Conservation (phyloP, 2,888 invertebrate genomes). For the Trachelus stipa region DNA sequence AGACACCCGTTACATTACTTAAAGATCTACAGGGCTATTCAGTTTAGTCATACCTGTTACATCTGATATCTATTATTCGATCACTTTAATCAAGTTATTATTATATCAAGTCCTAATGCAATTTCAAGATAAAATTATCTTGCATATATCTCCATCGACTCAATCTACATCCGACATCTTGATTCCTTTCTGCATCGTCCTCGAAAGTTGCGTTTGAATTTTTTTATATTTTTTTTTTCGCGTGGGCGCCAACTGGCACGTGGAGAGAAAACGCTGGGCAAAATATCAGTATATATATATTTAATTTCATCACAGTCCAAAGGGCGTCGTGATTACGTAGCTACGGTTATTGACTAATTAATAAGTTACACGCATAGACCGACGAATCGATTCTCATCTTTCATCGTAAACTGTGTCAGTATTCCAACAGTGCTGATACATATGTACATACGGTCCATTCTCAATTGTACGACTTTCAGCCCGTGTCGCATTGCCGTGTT, state of each 20-base stretch:
- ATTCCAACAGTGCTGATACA: neutral
- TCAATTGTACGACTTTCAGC: neutral
- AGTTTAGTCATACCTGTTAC: neutral
- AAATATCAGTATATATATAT: neutral
- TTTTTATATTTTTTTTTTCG: neutral
- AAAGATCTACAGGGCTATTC: neutral
- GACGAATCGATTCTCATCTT: neutral
- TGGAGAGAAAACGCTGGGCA: neutral
- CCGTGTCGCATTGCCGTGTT: neutral
- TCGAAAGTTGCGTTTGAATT: neutral
- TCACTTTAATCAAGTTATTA: neutral
- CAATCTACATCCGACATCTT: neutral
- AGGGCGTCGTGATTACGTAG: neutral
- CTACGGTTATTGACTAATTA: neutral
- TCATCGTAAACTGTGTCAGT: neutral
- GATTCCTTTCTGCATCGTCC: neutral
- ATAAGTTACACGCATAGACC: neutral
- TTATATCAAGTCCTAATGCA: neutral
- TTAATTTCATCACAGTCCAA: neutral
- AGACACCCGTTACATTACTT: neutral
- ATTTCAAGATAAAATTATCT: neutral
- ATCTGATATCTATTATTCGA: neutral
- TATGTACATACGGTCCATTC: neutral
- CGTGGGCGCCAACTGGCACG: neutral
- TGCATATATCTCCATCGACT: neutral